These are phyloP conservation scores for Argopecten irradians DNA, from an alignment of 1,140 invertebrate species.

Conservation along the genomic window DNA sequence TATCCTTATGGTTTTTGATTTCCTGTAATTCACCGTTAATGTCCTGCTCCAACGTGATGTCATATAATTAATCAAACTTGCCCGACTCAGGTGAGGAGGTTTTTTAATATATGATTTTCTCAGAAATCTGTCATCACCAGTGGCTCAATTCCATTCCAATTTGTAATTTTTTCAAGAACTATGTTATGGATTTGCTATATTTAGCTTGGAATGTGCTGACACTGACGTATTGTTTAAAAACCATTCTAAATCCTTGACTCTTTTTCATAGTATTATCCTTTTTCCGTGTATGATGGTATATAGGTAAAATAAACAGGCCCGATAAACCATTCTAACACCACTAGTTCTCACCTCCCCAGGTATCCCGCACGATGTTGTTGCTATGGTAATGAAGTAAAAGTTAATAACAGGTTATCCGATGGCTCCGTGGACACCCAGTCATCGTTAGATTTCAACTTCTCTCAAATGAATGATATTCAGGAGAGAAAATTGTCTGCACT, in stretches of 20 bases:
- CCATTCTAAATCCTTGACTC: not conserved
- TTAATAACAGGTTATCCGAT: conserved; percentile 23
- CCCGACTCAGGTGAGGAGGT: not conserved
- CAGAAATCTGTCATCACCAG: not conserved
- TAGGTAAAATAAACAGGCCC: not conserved
- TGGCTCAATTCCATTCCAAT: not conserved
- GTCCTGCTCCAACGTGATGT: not conserved
- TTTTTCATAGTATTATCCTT: not conserved
- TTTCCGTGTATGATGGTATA: not conserved
- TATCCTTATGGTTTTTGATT: conserved; percentile 18
- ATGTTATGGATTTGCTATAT: not conserved
- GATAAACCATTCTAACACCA: not conserved
- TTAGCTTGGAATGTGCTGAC: not conserved
- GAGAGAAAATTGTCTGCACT: not conserved
- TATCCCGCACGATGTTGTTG: not conserved
- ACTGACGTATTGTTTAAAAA: not conserved
- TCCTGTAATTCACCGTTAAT: not conserved
- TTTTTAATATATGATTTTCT: not conserved
- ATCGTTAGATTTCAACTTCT: not conserved
- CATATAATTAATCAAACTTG: conserved; percentile 2
- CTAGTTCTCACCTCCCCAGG: not conserved
- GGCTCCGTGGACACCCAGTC: not conserved
- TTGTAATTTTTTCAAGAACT: not conserved
- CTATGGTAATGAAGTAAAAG: conserved; percentile 22
- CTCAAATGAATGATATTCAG: not conserved